A percentile compares a stretch with the other conserved stretches of the same genome.
Conservation (phyloP, 2,797 vertebrate genomes). For the Euthynnus affinis region DNA sequence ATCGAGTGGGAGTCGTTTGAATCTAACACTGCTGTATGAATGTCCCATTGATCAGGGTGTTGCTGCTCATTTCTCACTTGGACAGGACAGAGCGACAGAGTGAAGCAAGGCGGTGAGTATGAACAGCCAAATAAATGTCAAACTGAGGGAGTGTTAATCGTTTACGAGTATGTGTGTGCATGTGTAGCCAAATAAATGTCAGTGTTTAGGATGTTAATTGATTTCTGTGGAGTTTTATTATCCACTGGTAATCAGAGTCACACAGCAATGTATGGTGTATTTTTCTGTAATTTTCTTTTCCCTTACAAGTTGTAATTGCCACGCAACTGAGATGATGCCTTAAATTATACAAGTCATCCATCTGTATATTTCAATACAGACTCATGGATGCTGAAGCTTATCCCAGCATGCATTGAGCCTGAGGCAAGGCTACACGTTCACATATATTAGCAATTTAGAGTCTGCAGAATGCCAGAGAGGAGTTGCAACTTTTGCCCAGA, state of each 20-base stretch:
- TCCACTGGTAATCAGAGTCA: conserved; percentile 58
- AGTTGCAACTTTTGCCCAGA: not conserved
- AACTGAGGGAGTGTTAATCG: conserved; percentile 71
- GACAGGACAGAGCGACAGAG: conserved; percentile 62
- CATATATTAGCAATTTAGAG: not conserved
- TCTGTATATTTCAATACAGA: conserved; percentile 7
- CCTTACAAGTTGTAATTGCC: not conserved
- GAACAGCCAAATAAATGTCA: conserved; percentile 80
- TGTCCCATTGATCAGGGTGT: conserved; percentile 79
- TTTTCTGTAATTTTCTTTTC: conserved; percentile 28
- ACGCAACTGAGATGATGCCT: conserved; percentile 7
- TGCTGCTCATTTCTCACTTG: conserved; percentile 73
- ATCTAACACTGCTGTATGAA: conserved; percentile 70
- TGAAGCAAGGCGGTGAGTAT: conserved; percentile 59
- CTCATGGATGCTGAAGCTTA: not conserved
- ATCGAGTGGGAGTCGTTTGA: conserved; percentile 47
- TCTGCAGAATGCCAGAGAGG: not conserved
- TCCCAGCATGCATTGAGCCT: conserved; percentile 22
- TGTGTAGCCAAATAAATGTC: conserved; percentile 67
- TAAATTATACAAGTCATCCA: conserved; percentile 17
- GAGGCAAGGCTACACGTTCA: conserved; percentile 5
- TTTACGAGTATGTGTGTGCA: conserved; percentile 35
- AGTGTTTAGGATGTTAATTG: conserved; percentile 75
- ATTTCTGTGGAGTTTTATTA: conserved; percentile 71
- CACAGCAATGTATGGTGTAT: conserved; percentile 25